Evolutionary conservation across 2,888 invertebrate species (phyloP).

Genomic region (Calliphora vomitoria): DNA sequence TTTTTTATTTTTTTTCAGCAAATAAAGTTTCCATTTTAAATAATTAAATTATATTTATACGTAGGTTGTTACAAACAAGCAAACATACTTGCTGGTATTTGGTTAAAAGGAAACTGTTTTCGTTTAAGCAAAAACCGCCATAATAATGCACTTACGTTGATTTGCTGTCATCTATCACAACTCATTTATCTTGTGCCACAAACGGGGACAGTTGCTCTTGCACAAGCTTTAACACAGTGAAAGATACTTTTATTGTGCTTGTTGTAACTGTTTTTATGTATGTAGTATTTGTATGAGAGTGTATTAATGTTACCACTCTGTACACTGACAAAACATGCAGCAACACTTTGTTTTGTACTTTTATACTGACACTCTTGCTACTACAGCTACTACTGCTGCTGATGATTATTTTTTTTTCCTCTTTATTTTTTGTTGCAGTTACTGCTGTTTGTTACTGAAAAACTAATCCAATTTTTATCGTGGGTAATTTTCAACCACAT

Average conservation of each 20-base stretch:
- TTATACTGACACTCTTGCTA: neutral
- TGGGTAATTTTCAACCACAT: constrained; percentile 82
- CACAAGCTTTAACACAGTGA: constrained; percentile 53
- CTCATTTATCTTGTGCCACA: constrained; percentile 82
- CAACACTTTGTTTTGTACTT: constrained; percentile 73
- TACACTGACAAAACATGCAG: constrained; percentile 78
- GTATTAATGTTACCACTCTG: constrained; percentile 31
- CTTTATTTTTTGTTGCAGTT: constrained; percentile 20
- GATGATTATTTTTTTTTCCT: constrained; percentile 37
- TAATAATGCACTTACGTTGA: constrained; percentile 84
- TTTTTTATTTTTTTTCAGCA: no score
- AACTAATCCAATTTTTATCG: constrained; percentile 84
- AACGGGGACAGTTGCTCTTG: constrained; percentile 67
- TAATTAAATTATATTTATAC: neutral
- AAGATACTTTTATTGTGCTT: constrained; percentile 52
- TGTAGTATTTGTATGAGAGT: constrained; percentile 28
- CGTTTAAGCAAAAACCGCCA: constrained; percentile 69
- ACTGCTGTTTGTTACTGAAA: constrained; percentile 75
- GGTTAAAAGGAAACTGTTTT: constrained; percentile 36
- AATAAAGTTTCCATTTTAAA: constrained; percentile 6
- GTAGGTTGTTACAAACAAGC: neutral
- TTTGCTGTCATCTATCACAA: constrained; percentile 83
- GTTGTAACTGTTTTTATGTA: neutral
- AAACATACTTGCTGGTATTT: constrained; percentile 6
- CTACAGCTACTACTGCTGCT: constrained; percentile 1